Percentiles rank a stretch among this genome's conserved stretches.
phyloP scores from a whole-genome alignment of 2,113 vertebrate genomes.

The Pholis gunnellus region DNA sequence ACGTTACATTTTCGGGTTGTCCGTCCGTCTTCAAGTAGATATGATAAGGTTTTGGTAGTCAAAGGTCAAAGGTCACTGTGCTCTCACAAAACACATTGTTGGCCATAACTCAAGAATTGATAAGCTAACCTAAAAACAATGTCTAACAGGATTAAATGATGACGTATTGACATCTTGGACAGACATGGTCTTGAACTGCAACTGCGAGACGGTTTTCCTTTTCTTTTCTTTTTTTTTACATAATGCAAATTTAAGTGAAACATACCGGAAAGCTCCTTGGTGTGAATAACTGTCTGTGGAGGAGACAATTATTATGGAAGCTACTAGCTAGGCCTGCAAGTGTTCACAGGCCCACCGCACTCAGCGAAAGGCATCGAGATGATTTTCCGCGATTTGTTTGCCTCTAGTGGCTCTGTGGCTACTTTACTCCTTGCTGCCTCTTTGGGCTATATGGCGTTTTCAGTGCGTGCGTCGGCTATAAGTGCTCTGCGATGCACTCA shows the following conservation, averaged over 20 bases:
- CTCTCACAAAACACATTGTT: too few relatives aligned
- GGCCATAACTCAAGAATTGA: too few relatives aligned
- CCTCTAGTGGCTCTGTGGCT: not conserved
- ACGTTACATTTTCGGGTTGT: not conserved
- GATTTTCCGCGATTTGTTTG: conserved; percentile 6
- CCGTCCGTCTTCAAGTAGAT: not conserved
- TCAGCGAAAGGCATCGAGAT: not conserved
- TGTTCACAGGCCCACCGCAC: conserved; percentile 7
- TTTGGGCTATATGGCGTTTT: not conserved
- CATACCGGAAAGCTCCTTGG: not conserved
- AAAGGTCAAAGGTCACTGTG: too few relatives aligned
- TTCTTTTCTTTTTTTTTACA: not conserved
- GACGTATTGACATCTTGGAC: not conserved
- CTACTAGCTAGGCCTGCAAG: not conserved
- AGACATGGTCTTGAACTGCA: not conserved
- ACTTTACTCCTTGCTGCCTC: not conserved
- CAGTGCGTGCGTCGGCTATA: not conserved
- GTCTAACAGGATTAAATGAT: not conserved
- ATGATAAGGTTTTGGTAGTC: too few relatives aligned
- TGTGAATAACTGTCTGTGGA: conserved; percentile 11
- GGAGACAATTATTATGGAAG: conserved; percentile 1
- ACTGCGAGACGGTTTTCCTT: too few relatives aligned
- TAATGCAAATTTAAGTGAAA: not conserved
- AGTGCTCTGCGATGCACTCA: not conserved
- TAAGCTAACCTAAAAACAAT: too few relatives aligned